Evolutionary conservation across 2,888 invertebrate genomes (phyloP).

Genomic region (Oscheius sp.): DNA sequence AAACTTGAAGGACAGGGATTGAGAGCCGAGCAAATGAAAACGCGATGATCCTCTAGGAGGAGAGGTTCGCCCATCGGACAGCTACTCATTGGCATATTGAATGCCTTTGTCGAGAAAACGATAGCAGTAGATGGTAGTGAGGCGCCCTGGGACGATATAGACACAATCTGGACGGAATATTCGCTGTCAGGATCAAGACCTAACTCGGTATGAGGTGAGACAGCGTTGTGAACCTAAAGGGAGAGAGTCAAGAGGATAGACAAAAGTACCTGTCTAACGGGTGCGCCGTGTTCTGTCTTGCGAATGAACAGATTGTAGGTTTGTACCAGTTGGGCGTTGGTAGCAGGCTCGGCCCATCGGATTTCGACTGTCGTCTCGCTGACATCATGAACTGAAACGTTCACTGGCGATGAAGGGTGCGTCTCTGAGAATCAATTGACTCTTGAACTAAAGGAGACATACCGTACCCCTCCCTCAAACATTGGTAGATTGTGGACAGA

Average conservation of each 20-base stretch:
- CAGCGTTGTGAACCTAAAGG: constrained; percentile 42
- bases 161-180: constrained; percentile 54
- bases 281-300: constrained; percentile 56
- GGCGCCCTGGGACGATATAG: constrained; percentile 48
- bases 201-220: constrained; percentile 51
- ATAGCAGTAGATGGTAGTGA: constrained; percentile 60
- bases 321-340: constrained; percentile 57
- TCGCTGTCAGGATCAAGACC: constrained; percentile 57
- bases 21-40: constrained; percentile 33
- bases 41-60: constrained; percentile 40
- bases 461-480: constrained; percentile 65
- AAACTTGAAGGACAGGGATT: constrained; percentile 39
- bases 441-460: constrained; percentile 3
- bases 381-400: constrained; percentile 51
- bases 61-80: constrained; percentile 58
- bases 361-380: constrained; percentile 50
- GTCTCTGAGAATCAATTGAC: constrained; percentile 44
- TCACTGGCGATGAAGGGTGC: constrained; percentile 63
- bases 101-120: constrained; percentile 51
- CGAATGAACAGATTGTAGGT: constrained; percentile 59
- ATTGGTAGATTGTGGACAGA: constrained; percentile 61
- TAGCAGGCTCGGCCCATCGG: constrained; percentile 52
- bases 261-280: constrained; percentile 39
- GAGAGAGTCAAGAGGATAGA: not conserved
- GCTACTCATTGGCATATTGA: not conserved